Base-by-base conservation (phyloP, 1,140 invertebrate species). In the Akabosia matsudoensis region DNA sequence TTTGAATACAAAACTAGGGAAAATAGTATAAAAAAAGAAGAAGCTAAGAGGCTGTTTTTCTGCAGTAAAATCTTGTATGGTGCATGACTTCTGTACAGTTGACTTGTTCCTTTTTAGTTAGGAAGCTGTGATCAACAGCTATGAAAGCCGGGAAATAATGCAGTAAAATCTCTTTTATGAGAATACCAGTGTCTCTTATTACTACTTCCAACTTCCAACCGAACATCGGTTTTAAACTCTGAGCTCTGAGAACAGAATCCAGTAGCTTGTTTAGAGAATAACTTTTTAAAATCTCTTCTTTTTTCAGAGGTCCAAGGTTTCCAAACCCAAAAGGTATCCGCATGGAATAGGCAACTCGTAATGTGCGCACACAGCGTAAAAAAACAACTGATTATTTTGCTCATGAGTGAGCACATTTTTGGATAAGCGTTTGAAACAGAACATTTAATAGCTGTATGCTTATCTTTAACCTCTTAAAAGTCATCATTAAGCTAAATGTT, bases 401-500 rank as follows among this genome's bases (percentile, higher is more conserved):
- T n/a, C n/a, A n/a, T n/a, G n/a, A n/a, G n/a, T n/a, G n/a, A n/a
- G n/a, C n/a, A n/a, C n/a, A n/a, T n/a, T n/a, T n/a, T n/a, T n/a
- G n/a, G n/a, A n/a, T n/a, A n/a, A n/a, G n/a, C n/a, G n/a, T n/a
- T n/a, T n/a, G n/a, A n/a, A n/a, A n/a, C n/a, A n/a, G n/a, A n/a
- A n/a, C n/a, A n/a, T 45, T 45, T 10, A 45, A 45, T 18, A 10
- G 18, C 37, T 45, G 18, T 45, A 18, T 45, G 18, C 37, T 45
- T 45, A 45, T 45, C 37, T 13, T 24, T 56, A 67, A 67, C 7
- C 31, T 30, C 22, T 67, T 30, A 67, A 13, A 67, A 67, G 1
- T 31, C 4, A 30, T 31, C 28, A 30, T 67, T 67, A 30, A 30
- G 30, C 61, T 67, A 67, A 67, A 67, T 67, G 61, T 67, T 67